Evolutionary conservation across 1,140 invertebrate genomes (phyloP), one percentile per base, ranked within the genome.

Genomic region (Drosophila seguyi): DNA sequence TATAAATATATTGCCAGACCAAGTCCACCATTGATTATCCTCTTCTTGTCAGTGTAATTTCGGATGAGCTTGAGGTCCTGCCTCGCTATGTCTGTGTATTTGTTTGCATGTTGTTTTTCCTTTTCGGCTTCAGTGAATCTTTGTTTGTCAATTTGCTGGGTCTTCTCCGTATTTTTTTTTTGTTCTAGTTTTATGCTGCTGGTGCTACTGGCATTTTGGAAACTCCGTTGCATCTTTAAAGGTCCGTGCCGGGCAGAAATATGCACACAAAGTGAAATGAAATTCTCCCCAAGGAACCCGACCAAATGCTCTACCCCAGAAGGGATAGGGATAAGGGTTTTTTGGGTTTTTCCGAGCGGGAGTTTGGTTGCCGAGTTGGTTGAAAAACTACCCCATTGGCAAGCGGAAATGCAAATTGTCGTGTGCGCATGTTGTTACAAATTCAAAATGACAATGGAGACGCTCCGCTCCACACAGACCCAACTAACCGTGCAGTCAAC

Each of bases 351-450:
- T 18, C 5, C 13, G 18, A 8, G 38, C 45, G 7, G 16, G 14
- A 18, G 25, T 20, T 16, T 22, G 38, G 16, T 41, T 11, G 18
- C 18, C 41, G 39, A 68, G 68, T 34, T 69, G 65, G 41, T 44
- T 69, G 69, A 73, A 73, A 73, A 84, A 80, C 62, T 48, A 53
- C 55, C 47, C 81, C 81, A 87, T 83, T 83, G 72, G 80, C 84
- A 88, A 88, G 66, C 65, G 81, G 81, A 88, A 88, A 88, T 88
- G 85, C 85, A 88, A 88, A 88, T 88, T 90, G 85, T 81, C 74
- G 66, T 72, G 76, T 79, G 84, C 77, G 77, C 84, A 88, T 88
- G 77, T 88, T 88, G 84, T 90, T 75, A 88, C 84, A 88, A 88
- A 88, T 88, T 81, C 81, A 90, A 88, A 90, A 88, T 87, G 75